A percentile compares a stretch with the other conserved stretches of the same genome.
These are phyloP conservation scores for Andrena camellia DNA, from an alignment of 2,888 invertebrate species.

Conservation along the genomic window DNA sequence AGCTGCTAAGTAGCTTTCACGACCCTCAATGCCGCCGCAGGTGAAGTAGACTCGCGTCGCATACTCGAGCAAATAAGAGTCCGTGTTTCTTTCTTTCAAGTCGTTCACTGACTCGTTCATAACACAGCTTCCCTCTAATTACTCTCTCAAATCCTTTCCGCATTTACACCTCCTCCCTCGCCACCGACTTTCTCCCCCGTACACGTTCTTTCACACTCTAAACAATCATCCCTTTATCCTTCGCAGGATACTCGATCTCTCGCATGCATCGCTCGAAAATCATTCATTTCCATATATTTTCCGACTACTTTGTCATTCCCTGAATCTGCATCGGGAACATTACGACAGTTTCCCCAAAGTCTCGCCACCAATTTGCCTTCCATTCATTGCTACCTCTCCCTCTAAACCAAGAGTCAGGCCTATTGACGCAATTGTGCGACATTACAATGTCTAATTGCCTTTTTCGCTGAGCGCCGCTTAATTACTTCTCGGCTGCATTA, in stretches of 20 bases:
- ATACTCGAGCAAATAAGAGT: slow-evolving; percentile 40
- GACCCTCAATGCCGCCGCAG: not conserved
- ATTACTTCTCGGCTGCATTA: slow-evolving; percentile 62
- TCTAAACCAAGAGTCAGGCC: not conserved
- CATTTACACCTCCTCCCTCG: slow-evolving; percentile 48
- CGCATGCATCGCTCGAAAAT: not conserved
- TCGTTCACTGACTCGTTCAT: slow-evolving; percentile 60
- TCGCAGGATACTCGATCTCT: slow-evolving; percentile 11
- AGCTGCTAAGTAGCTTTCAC: not conserved
- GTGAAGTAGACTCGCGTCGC: slow-evolving; percentile 18
- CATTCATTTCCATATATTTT: not conserved
- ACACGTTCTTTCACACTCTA: slow-evolving; percentile 26
- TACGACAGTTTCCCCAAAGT: not conserved
- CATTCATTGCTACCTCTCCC: not conserved
- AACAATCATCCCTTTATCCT: slow-evolving; percentile 10
- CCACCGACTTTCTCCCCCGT: slow-evolving; percentile 18
- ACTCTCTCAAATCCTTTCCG: slow-evolving; percentile 58
- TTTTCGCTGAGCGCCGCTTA: slow-evolving; percentile 50
- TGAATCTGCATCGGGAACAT: not conserved
- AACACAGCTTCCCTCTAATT: slow-evolving; percentile 55
- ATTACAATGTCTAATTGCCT: slow-evolving; percentile 52
- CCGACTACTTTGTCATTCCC: not conserved
- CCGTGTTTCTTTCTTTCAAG: slow-evolving; percentile 56
- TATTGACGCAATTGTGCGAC: slow-evolving; percentile 12
- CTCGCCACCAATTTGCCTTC: slow-evolving; percentile 25